Evolutionary conservation across 2,888 invertebrate species (phyloP), one percentile per base, ranked within the genome.

Genomic region (Elaeidobius kamerunicus): DNA sequence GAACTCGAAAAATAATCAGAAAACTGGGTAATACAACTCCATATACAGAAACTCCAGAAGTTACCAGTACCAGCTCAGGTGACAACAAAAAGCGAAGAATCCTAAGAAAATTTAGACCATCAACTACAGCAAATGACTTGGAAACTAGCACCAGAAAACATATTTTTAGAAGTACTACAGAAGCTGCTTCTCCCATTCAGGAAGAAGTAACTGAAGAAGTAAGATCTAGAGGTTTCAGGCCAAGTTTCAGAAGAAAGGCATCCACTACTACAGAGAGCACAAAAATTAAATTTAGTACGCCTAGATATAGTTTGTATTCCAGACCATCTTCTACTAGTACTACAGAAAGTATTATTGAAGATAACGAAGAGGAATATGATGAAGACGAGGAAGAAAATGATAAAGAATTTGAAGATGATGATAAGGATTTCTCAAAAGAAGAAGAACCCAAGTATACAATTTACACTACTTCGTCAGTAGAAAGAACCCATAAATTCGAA

Each of bases 1-100:
- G 69, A 20, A 71, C 68, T 3, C 66, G 69, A 51, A 72, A 71
- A 63, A 68, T 72, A 43, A 62, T 72, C 18, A 58, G 71, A 20
- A 72, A 69, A 58, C 52, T 72, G 15, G 57, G 53, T 39, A 62
- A 67, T 53, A 19, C 62, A 15, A 55, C 62, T 15, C 44, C 60
- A 52, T 32, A 17, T n/a, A 28, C 32, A 9, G 49, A 52, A 34
- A 12, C 52, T 11, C 38, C 39, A 15, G 11, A 11, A n/a, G 11
- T 30, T 11, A 30, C 6, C 11, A 30, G n/a, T 30, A 30, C n/a
- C 30, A 11, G 12, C 11, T 11, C 5, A 30, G 12, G 30, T 30
- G 9, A 6, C 11, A 16, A 16, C 4, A 35, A 64, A 30, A 67
- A 60, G 19, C 61, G 67, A 40, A 69, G 67, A 60, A 59, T 69